Percentiles rank a stretch among this genome's conserved stretches.
These are phyloP conservation scores for Chanos chanos DNA, from an alignment of 2,797 vertebrate genomes.

Conservation along the genomic window DNA sequence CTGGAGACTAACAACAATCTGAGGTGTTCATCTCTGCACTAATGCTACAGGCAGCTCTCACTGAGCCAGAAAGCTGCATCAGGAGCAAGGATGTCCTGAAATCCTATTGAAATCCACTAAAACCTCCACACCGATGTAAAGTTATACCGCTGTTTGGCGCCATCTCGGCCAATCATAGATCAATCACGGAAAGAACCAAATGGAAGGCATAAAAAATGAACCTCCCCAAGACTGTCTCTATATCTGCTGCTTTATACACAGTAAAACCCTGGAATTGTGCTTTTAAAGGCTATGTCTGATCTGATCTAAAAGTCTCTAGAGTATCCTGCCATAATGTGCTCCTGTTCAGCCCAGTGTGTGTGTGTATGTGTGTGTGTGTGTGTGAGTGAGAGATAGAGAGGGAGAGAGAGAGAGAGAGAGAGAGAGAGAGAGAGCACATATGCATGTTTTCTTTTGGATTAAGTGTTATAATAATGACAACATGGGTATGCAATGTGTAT, in stretches of 20 bases:
- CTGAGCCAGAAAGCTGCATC: slow-evolving; percentile 62
- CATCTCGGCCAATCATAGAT: slow-evolving; percentile 64
- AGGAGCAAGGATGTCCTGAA: slow-evolving; percentile 69
- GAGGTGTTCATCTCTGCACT: slow-evolving; percentile 65
- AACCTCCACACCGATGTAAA: slow-evolving; percentile 64
- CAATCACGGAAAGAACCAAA: slow-evolving; percentile 69
- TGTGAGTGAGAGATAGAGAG: background rate
- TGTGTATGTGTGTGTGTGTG: slow-evolving; percentile 35
- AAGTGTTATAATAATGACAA: too few species aligned
- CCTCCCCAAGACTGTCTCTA: slow-evolving; percentile 49
- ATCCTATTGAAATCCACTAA: slow-evolving; percentile 74
- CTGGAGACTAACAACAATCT: slow-evolving; percentile 63
- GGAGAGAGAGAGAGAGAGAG: too few species aligned
- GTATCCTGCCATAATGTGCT: slow-evolving; percentile 2
- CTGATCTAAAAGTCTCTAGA: slow-evolving; percentile 7
- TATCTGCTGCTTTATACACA: slow-evolving; percentile 53
- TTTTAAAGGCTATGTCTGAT: slow-evolving; percentile 20
- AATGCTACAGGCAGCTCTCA: slow-evolving; percentile 66
- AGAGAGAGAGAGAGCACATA: too few species aligned
- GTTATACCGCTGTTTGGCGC: slow-evolving; percentile 68
- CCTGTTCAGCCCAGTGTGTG: slow-evolving; percentile 2
- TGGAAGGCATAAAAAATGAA: slow-evolving; percentile 37
- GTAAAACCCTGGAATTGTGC: slow-evolving; percentile 48
- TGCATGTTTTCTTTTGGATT: too few species aligned
- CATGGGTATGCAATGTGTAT: too few species aligned